phyloP scores from a whole-genome alignment of 2,797 vertebrate genomes.

The Arrhamphus sclerolepis region DNA sequence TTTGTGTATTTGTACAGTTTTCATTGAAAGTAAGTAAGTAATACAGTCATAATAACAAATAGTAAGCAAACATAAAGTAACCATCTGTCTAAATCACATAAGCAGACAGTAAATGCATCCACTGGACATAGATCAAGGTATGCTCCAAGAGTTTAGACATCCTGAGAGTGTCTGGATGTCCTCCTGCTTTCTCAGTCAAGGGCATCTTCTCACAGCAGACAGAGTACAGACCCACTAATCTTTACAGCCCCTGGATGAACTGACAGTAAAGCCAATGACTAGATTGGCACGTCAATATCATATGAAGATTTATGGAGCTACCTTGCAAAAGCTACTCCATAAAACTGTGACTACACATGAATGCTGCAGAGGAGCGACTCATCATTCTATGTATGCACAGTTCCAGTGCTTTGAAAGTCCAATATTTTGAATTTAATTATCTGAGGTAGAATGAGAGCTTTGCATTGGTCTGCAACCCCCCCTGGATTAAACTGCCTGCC shows the following conservation, averaged over 20 bases:
- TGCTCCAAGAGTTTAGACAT: constrained; percentile 43
- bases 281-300: constrained; percentile 77
- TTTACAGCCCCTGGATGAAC: constrained; percentile 71
- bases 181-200: constrained; percentile 70
- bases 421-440: constrained; percentile 14
- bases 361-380: constrained; percentile 15
- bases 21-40: constrained; percentile 7
- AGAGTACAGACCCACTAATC: constrained; percentile 73
- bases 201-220: constrained; percentile 69
- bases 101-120: constrained; percentile 48
- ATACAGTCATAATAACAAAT: constrained; percentile 20
- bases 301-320: constrained; percentile 69
- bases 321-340: constrained; percentile 29
- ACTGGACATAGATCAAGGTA: constrained; percentile 56
- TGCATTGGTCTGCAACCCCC: neutral
- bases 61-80: constrained; percentile 14
- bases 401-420: constrained; percentile 15
- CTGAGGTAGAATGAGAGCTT: neutral
- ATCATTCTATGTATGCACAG: constrained; percentile 27
- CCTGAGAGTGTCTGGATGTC: constrained; percentile 61
- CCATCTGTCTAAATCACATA: constrained; percentile 21
- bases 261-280: constrained; percentile 74
- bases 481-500: constrained; percentile 4
- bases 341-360: constrained; percentile 45
- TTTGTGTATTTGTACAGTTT: neutral